phyloP scores from a whole-genome alignment of 1,140 invertebrate genomes.

The Neodiprion virginianus region DNA sequence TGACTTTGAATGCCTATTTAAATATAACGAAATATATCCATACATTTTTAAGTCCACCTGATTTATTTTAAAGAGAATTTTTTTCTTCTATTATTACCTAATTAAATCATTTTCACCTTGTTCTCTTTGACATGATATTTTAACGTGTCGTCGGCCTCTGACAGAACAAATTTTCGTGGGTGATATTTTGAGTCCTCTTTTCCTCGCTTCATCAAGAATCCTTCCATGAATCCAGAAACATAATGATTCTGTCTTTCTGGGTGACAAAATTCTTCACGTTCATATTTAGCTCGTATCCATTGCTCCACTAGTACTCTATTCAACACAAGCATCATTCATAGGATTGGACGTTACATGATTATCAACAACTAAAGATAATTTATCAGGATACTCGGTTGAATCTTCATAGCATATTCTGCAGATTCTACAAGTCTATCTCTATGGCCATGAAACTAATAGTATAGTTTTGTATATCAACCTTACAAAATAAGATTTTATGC shows the following conservation, averaged over 20 bases:
- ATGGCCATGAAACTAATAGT: too few species aligned
- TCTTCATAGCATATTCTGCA: background rate
- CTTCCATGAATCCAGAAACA: constrained; percentile 80
- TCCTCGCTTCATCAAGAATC: constrained; percentile 87
- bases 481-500: too few species aligned
- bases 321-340: constrained; percentile 41
- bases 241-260: constrained; percentile 77
- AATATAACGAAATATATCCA: background rate
- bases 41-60: background rate
- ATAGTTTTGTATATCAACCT: too few species aligned
- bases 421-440: background rate
- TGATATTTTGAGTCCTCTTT: constrained; percentile 86
- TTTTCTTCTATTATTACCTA: constrained; percentile 3
- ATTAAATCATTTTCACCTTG: constrained; percentile 55
- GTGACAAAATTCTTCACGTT: constrained; percentile 86
- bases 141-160: constrained; percentile 79
- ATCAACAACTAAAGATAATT: background rate
- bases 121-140: constrained; percentile 88
- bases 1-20: background rate
- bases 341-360: constrained; percentile 20
- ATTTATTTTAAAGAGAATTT: constrained; percentile 8
- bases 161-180: constrained; percentile 83
- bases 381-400: background rate
- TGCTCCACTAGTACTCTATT: constrained; percentile 85
- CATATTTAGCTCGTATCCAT: constrained; percentile 91